phyloP scores from a whole-genome alignment of 2,113 vertebrate species.

The Falcunculus frontatus region DNA sequence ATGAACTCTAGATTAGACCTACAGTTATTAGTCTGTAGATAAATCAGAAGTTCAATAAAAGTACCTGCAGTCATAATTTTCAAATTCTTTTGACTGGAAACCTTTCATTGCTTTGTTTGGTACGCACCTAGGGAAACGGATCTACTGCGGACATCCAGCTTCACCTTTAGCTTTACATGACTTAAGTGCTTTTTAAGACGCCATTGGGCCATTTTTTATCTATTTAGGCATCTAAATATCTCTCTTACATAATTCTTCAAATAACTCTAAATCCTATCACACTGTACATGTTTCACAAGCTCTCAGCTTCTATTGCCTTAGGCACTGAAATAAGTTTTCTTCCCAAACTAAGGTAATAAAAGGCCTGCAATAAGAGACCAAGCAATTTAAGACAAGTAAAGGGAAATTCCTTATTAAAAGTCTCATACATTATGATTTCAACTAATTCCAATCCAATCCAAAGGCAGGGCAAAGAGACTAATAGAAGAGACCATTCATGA shows the following conservation, averaged over 20 bases:
- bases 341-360: not conserved
- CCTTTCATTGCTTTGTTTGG: not conserved
- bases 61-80: not conserved
- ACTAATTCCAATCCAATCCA: not conserved
- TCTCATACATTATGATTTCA: fast-evolving
- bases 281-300: not conserved
- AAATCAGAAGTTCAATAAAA: conserved; percentile 7
- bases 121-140: not conserved
- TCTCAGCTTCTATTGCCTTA: not conserved
- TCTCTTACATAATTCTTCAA: not conserved
- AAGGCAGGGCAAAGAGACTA: not conserved
- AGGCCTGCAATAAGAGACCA: not conserved
- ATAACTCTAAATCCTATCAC: not conserved
- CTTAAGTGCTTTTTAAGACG: not conserved
- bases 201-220: not conserved
- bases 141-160: not conserved
- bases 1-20: not conserved
- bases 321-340: not conserved
- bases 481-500: not conserved
- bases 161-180: not conserved
- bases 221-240: not conserved
- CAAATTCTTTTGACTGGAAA: not conserved
- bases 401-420: not conserved
- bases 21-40: conserved; percentile 5
- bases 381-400: not conserved